Evolutionary conservation across 2,113 vertebrate species (phyloP).

Genomic region (Nesoenas mayeri): DNA sequence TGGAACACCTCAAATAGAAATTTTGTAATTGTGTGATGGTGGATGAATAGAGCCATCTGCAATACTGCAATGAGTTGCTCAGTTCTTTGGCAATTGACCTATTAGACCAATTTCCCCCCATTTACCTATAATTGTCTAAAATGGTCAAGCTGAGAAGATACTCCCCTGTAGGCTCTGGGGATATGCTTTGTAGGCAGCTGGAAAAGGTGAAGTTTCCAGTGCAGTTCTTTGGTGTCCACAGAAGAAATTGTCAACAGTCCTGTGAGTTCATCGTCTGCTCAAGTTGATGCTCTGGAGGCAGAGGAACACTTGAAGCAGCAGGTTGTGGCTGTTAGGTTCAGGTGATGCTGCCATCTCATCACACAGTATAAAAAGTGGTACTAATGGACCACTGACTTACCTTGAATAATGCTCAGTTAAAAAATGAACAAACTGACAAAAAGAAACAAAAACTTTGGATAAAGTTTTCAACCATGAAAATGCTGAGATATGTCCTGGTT

Average conservation of each 20-base stretch:
- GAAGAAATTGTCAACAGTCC: neutral
- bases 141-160: neutral
- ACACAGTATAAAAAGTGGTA: neutral
- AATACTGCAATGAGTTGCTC: neutral
- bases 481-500: neutral
- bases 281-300: neutral
- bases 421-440: neutral
- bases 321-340: neutral
- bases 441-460: neutral
- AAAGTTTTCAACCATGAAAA: neutral
- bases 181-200: fast-evolving
- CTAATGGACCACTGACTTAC: neutral
- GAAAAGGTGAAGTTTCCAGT: neutral
- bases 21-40: neutral
- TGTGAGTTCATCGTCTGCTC: fast-evolving
- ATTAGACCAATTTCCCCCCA: neutral
- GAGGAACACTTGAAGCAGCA: neutral
- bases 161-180: neutral
- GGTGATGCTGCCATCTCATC: neutral
- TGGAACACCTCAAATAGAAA: neutral
- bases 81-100: neutral
- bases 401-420: neutral
- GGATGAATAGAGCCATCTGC: neutral
- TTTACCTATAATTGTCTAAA: neutral
- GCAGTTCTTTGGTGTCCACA: too few species aligned